These are phyloP conservation scores for Strigamia transsilvanica DNA, from an alignment of 2,888 invertebrate species.

Conservation along the genomic window DNA sequence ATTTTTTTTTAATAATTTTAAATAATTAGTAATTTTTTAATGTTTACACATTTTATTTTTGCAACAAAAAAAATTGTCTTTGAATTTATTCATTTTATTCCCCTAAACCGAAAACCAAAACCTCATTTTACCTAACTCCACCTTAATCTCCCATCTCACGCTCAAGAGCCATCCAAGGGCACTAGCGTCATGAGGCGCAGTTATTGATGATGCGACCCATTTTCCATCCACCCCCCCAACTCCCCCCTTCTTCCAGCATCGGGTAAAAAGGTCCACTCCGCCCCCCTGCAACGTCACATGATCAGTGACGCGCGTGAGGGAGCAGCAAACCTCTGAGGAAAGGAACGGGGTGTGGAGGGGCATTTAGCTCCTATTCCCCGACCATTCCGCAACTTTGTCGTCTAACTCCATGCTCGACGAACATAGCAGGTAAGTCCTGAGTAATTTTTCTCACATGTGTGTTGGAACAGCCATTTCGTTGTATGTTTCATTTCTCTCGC, in stretches of 20 bases:
- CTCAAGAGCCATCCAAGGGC: conserved; percentile 44
- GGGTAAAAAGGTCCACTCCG: conserved; percentile 55
- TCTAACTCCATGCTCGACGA: conserved; percentile 29
- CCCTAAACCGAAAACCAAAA: conserved; percentile 29
- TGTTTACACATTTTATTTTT: not conserved
- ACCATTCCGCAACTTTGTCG: conserved; percentile 38
- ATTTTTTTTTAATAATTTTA: no score
- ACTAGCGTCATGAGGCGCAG: conserved; percentile 48
- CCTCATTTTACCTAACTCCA: conserved; percentile 42
- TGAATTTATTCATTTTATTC: not conserved
- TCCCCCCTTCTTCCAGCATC: conserved; percentile 46
- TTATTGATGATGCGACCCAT: conserved; percentile 39
- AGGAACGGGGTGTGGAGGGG: conserved; percentile 51
- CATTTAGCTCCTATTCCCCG: conserved; percentile 46
- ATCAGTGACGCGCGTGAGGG: conserved; percentile 54
- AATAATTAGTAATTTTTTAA: not conserved
- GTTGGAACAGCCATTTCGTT: not conserved
- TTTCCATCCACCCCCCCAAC: conserved; percentile 44
- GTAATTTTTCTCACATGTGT: conserved; percentile 6
- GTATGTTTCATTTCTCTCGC: not conserved
- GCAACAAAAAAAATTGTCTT: not conserved
- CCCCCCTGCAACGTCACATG: conserved; percentile 55
- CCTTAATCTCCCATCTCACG: conserved; percentile 36
- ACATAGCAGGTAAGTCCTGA: conserved; percentile 5
- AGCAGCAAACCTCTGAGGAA: conserved; percentile 49